phyloP scores from a whole-genome alignment of 2,888 invertebrate genomes.

The Lordiphosa fenestrarum region DNA sequence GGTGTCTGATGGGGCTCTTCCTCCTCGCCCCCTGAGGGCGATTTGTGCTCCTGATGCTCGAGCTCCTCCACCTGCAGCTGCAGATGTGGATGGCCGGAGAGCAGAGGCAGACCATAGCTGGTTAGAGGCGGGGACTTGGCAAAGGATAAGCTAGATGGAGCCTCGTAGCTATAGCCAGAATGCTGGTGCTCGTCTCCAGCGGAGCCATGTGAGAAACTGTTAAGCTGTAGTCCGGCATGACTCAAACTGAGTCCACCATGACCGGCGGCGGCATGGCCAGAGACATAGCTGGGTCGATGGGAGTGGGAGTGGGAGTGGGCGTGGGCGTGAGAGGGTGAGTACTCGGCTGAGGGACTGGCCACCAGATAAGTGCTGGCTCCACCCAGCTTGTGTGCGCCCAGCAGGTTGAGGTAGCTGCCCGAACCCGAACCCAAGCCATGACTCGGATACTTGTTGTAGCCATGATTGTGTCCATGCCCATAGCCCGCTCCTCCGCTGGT shows the following conservation, averaged over 20 bases:
- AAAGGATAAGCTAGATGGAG: slow-evolving; percentile 34
- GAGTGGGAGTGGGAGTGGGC: slow-evolving; percentile 17
- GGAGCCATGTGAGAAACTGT: slow-evolving; percentile 6
- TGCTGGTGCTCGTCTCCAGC: slow-evolving; percentile 11
- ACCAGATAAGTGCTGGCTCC: slow-evolving; percentile 39
- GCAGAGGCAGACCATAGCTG: slow-evolving; percentile 56
- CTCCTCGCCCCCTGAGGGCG: slow-evolving; percentile 9
- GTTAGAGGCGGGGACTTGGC: slow-evolving; percentile 40
- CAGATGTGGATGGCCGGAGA: slow-evolving; percentile 35
- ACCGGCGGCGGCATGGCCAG: not conserved
- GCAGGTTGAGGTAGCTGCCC: slow-evolving; percentile 25
- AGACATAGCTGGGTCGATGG: slow-evolving; percentile 11
- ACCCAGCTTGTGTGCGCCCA: slow-evolving; percentile 41
- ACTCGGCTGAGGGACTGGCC: slow-evolving; percentile 38
- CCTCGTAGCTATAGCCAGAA: slow-evolving; percentile 48
- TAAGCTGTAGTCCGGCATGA: slow-evolving; percentile 6
- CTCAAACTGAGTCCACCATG: slow-evolving; percentile 14
- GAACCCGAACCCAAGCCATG: slow-evolving; percentile 12
- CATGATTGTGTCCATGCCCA: slow-evolving; percentile 8
- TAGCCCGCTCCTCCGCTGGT: slow-evolving; percentile 29
- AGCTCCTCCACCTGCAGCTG: slow-evolving; percentile 14
- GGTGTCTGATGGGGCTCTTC: slow-evolving; percentile 55
- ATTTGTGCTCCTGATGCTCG: slow-evolving; percentile 31
- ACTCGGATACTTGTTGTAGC: slow-evolving; percentile 8
- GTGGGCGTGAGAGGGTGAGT: slow-evolving; percentile 18